Evolutionary conservation across 2,888 invertebrate genomes (phyloP), one percentile per base, ranked within the genome.

Genomic region (Biston betularia): DNA sequence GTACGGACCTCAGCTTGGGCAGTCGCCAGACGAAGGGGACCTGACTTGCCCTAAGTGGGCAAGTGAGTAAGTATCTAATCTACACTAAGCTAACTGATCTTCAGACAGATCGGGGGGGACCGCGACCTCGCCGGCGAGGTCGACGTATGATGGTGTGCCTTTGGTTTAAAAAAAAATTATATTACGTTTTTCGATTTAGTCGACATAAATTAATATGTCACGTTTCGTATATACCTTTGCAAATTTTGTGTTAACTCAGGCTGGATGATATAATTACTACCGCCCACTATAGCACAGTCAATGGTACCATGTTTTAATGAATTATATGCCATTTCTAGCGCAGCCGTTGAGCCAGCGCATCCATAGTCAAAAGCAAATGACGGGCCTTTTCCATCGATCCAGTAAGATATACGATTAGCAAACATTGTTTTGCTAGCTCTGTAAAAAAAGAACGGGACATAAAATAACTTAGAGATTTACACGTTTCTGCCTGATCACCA

Each of bases 251-350:
- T 77, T 0, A 80, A 63, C 53, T 71, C 72, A 8, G 95, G 95
- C 57, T 95, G 93, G 63, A 95, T 81, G 68, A 94, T 94, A 11
- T 95, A 78, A 73, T 94, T 95, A 45, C 92, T 90, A 1, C 95
- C 95, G 0, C 94, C 95, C 1, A 96, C 95, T 45, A 96, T 89
- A 3, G 96, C 96, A 0, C 85, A 79, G 0, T 86, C 86, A 53
- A 87, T 86, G 8, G 78, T 69, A 0, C 87, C 88, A 0, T 68
- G 73, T 5, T 75, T 78, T n/a, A 88, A 84, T 34, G 74, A 72
- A 1, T 71, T 70, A 49, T 79, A 85, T 0, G 87, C 88, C 9
- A 82, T 78, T 50, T 86, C 83, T 0, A 88, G n/a, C 11, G 79
- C 80, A 0, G 78, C 76, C 74, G 79, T 77, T 4, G 85, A 82